Evolutionary conservation across 2,113 vertebrate genomes (phyloP), one percentile per base, ranked within the genome.

Genomic region (Colaptes auratus): DNA sequence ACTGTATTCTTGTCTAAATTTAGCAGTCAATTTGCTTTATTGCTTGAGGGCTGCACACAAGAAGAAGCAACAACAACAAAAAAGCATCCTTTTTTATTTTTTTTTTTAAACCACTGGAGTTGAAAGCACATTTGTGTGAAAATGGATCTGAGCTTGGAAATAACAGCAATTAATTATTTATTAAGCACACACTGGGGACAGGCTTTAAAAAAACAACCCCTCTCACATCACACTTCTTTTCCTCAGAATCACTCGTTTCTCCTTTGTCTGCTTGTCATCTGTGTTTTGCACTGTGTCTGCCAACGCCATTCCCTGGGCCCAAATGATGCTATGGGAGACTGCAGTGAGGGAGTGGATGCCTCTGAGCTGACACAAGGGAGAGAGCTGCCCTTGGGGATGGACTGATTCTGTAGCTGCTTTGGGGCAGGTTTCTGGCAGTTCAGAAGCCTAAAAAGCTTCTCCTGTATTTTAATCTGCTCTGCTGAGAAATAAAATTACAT

Each of bases 1-100:
- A 56, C 90, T 85, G 74, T 52, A 46, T 92, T 92, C 94, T 73
- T 93, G 89, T 90, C 91, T 97, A 96, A 92, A 95, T 92, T 97
- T 94, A 96, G 91, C 94, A 97, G 76, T 92, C 96, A 95, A 89
- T 96, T 97, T 93, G 93, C 56, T 82, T 96, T 91, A 74, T 91
- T 76, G 76, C 93, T 94, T 80, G 85, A 86, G 88, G 85, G 81
- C 58, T 89, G 35, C 52, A 36, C 39, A 58, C 84, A 85, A 60
- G 31, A 88, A 82, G 42, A 79, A 73, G n/a, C 76, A 78, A 72
- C 79, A 59, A n/a, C 58, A 56, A 56, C 55, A 91, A 67, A 95
- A 93, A 93, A 89, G 11, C 53, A 36, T 56, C 48, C 17, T 23
- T 78, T 52, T 90, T 15, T 36, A 64, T 67, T 50, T 44, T 21